These are phyloP conservation scores for Macropus fuliginosus DNA, from an alignment of 2,797 vertebrate genomes.

Conservation along the genomic window DNA sequence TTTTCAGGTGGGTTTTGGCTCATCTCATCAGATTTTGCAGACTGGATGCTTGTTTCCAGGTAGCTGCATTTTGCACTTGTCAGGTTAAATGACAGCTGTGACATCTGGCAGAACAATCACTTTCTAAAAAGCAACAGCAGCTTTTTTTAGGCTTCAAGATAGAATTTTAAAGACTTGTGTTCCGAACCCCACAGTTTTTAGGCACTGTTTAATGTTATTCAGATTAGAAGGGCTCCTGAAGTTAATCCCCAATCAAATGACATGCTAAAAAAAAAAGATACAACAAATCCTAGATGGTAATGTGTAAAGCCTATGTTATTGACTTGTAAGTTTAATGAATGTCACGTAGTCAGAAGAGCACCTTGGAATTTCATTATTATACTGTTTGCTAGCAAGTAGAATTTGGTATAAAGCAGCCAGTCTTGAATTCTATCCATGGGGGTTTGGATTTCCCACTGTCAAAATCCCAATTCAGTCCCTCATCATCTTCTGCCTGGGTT, in stretches of 20 bases:
- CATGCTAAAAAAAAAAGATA: conserved; percentile 29
- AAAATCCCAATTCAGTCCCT: not conserved
- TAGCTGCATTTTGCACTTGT: not conserved
- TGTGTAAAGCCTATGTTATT: not conserved
- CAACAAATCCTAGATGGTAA: not conserved
- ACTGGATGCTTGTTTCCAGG: conserved; percentile 24
- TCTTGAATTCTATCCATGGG: not conserved
- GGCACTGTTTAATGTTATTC: not conserved
- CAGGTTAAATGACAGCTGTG: conserved; percentile 1
- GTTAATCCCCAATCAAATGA: not conserved
- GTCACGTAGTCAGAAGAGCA: not conserved
- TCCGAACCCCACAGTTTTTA: not conserved
- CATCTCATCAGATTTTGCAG: conserved; percentile 5
- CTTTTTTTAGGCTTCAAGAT: conserved; percentile 25
- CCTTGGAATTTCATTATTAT: not conserved
- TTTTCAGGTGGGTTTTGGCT: not conserved
- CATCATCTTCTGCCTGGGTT: not conserved
- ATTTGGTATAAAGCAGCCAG: not conserved
- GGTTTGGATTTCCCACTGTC: not conserved
- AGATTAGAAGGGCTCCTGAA: conserved; percentile 31
- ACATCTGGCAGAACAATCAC: not conserved
- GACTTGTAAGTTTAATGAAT: not conserved
- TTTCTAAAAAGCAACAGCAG: conserved; percentile 10
- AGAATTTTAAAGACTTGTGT: not conserved
- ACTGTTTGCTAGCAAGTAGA: not conserved